Base-by-base conservation (phyloP, 2,888 invertebrate species). In the Harpagoxenus sublaevis region DNA sequence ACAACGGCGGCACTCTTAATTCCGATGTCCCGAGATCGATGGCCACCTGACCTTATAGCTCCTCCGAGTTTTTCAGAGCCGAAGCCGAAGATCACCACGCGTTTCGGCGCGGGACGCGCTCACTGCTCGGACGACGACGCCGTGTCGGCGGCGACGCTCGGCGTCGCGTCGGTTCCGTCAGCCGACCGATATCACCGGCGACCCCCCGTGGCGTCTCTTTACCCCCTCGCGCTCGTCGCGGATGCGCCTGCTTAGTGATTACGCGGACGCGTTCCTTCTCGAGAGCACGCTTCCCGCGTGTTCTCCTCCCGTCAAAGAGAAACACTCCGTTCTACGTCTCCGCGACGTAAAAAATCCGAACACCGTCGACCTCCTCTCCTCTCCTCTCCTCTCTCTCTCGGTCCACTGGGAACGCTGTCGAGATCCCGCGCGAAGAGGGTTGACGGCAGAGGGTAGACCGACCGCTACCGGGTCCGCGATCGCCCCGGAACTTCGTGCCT, bases 91-190 rank as follows among this genome's bases (percentile, higher is more conserved):
- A 73, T 60, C 23, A 51, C 48, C 18, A 31, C 35, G 35, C 35
- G 35, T 35, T 35, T 35, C 35, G 35, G 35, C 12, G 60, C 45
- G 23, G 15, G 8, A 5, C 70, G 70, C 57, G 60, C 39, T 62
- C 60, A n/a, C 60, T 57, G 28, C 48, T 60, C 31, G 53, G 12
- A 68, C 60, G 18, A 62, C 28, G 39, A 35, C 71, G 53, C 35
- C n/a, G 71, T 42, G 55, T 31, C n/a, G 42, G 39, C 53, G 78
- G 45, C 57, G 71, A 70, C 57, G 57, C 78, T 70, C 57, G 35
- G 71, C 70, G 70, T 79, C 79, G 71, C 70, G 70, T 79, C 79
- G 57, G 35, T 79, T 23, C 45, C 77, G 63, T 65, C 77, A 53
- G 63, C 75, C 51, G 9, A 18, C 3, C 53, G 53, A 60, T 31